Conservation (phyloP, 2,113 vertebrate species). For the Phylloscopus whistleri region DNA sequence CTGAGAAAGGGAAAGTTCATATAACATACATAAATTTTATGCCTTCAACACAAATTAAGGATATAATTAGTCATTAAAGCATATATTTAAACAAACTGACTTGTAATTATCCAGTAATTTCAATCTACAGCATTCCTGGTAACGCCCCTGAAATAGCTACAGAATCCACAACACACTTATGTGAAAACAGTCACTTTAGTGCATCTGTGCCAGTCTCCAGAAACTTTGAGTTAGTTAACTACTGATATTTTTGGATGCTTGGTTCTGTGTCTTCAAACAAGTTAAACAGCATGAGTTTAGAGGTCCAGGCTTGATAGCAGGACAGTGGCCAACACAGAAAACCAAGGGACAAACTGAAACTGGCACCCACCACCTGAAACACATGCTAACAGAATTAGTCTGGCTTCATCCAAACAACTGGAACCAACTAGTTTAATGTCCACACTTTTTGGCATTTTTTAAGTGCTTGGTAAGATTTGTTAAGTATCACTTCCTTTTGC, state of each 20-base stretch:
- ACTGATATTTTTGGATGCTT: background rate
- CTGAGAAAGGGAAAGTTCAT: background rate
- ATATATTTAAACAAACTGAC: background rate
- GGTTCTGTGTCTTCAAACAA: background rate
- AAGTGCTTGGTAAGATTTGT: background rate
- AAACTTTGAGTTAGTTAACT: background rate
- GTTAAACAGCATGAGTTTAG: background rate
- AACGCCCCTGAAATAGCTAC: background rate
- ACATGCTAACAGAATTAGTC: background rate
- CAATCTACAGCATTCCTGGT: background rate
- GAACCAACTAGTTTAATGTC: background rate
- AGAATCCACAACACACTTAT: background rate
- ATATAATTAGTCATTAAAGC: background rate
- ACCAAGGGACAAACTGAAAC: background rate
- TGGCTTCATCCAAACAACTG: background rate
- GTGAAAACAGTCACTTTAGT: background rate
- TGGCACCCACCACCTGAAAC: background rate
- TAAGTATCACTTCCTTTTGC: background rate
- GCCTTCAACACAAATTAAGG: background rate
- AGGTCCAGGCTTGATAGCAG: background rate
- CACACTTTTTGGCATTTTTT: background rate
- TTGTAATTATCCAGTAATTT: background rate
- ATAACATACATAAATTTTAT: background rate
- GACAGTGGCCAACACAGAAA: background rate
- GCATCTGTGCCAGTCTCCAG: background rate